Conservation (phyloP, 2,888 invertebrate genomes). For the Oligia strigilis region DNA sequence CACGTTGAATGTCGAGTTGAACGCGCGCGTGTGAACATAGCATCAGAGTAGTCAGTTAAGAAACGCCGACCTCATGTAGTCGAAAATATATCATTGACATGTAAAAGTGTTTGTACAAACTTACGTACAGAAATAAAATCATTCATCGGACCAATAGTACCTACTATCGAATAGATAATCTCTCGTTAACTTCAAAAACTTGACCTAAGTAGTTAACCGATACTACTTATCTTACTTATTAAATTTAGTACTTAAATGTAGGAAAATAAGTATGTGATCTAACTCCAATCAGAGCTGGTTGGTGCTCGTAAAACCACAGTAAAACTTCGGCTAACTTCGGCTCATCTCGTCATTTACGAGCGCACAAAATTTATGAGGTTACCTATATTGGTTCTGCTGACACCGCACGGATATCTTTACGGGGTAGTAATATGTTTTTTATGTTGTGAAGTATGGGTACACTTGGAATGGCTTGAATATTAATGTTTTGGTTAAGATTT, state of each 20-base stretch:
- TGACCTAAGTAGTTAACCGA: background rate
- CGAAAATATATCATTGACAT: too few species aligned
- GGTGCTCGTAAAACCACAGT: constrained; percentile 70
- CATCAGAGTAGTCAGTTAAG: too few species aligned
- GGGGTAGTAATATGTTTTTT: constrained; percentile 59
- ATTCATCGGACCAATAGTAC: too few species aligned
- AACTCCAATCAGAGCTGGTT: constrained; percentile 71
- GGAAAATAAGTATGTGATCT: constrained; percentile 48
- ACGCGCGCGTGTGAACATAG: too few species aligned
- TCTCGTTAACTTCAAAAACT: background rate
- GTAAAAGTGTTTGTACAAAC: too few species aligned
- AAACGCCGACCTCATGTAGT: too few species aligned
- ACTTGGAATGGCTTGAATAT: background rate
- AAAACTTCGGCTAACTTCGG: constrained; percentile 68
- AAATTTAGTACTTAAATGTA: constrained; percentile 24
- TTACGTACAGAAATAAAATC: too few species aligned
- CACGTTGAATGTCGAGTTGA: too few species aligned
- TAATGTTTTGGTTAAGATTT: constrained; percentile 7
- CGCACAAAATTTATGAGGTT: constrained; percentile 75
- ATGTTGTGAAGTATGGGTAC: constrained; percentile 51
- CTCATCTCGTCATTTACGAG: constrained; percentile 74
- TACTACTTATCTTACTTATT: constrained; percentile 8
- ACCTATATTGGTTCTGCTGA: constrained; percentile 73
- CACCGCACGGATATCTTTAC: constrained; percentile 65
- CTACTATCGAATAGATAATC: background rate